These are phyloP conservation scores for Tricholauxania praeusta DNA, from an alignment of 2,888 invertebrate species.

Conservation along the genomic window DNA sequence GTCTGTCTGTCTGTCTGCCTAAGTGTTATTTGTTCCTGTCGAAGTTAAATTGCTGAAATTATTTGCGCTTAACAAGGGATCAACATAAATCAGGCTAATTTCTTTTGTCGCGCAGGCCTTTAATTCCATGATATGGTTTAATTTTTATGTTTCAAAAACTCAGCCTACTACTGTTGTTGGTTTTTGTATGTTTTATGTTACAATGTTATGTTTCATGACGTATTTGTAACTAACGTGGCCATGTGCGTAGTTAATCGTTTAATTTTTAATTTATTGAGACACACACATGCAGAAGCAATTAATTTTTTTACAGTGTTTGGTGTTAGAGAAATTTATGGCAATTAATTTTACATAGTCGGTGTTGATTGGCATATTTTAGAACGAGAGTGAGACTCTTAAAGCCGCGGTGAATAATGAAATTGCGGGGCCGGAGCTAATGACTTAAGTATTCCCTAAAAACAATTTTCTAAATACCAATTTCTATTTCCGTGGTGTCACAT, in stretches of 20 bases:
- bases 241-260: conserved; percentile 26
- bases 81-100: conserved; percentile 67
- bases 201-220: conserved; percentile 36
- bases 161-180: too few relatives aligned
- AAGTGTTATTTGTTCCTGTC: conserved; percentile 40
- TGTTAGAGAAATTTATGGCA: too few relatives aligned
- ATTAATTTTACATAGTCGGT: too few relatives aligned
- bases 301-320: neutral
- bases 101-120: conserved; percentile 36
- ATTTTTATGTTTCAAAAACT: too few relatives aligned
- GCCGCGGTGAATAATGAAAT: too few relatives aligned
- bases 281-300: neutral
- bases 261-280: conserved; percentile 30
- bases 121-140: neutral
- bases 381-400: too few relatives aligned
- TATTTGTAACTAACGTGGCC: neutral
- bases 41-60: conserved; percentile 62
- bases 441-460: too few relatives aligned
- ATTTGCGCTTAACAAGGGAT: conserved; percentile 65
- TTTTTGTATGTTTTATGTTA: too few relatives aligned
- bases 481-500: too few relatives aligned
- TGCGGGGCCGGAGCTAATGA: too few relatives aligned
- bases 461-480: too few relatives aligned
- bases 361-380: too few relatives aligned
- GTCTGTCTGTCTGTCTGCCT: conserved; percentile 5